Evolutionary conservation across 2,797 vertebrate genomes (phyloP).

Genomic region (Parauchenoglanis ngamensis): DNA sequence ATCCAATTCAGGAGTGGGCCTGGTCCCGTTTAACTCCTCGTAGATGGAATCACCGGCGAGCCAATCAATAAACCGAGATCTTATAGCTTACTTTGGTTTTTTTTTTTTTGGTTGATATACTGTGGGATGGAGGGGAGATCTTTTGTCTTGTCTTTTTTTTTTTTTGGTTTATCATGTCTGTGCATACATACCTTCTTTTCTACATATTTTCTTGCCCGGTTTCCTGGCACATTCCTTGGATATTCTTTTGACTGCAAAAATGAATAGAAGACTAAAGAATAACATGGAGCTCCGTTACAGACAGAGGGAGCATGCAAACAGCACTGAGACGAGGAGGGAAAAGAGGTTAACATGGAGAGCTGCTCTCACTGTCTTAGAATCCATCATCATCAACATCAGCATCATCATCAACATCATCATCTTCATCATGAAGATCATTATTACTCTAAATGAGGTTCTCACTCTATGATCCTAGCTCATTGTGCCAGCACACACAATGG

Average conservation of each 20-base stretch:
- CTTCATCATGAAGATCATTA: conserved; percentile 43
- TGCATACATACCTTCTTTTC: conserved; percentile 93
- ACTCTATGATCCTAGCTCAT: conserved; percentile 78
- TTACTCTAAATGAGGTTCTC: conserved; percentile 67
- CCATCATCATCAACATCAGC: conserved; percentile 34
- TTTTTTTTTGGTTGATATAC: conserved; percentile 20
- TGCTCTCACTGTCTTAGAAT: conserved; percentile 38
- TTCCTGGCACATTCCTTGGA: conserved; percentile 96
- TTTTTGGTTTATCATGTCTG: conserved; percentile 49
- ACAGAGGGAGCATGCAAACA: conserved; percentile 88
- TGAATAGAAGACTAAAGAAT: conserved; percentile 97
- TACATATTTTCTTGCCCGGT: conserved; percentile 96
- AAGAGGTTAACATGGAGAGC: conserved; percentile 57
- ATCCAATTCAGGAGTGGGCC: conserved; percentile 63
- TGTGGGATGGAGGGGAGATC: conserved; percentile 35
- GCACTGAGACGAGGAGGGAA: conserved; percentile 67
- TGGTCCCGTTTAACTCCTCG: conserved; percentile 60
- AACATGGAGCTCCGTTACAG: conserved; percentile 93
- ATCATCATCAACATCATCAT: conserved; percentile 30
- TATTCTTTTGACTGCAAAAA: conserved; percentile 96
- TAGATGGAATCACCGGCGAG: conserved; percentile 59
- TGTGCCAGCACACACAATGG: conserved; percentile 90
- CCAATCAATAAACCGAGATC: conserved; percentile 61
- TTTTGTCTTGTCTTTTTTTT: conserved; percentile 43
- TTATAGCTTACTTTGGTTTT: conserved; percentile 41